Conservation (phyloP, 2,888 invertebrate genomes). For the Drosophila lutescens region DNA sequence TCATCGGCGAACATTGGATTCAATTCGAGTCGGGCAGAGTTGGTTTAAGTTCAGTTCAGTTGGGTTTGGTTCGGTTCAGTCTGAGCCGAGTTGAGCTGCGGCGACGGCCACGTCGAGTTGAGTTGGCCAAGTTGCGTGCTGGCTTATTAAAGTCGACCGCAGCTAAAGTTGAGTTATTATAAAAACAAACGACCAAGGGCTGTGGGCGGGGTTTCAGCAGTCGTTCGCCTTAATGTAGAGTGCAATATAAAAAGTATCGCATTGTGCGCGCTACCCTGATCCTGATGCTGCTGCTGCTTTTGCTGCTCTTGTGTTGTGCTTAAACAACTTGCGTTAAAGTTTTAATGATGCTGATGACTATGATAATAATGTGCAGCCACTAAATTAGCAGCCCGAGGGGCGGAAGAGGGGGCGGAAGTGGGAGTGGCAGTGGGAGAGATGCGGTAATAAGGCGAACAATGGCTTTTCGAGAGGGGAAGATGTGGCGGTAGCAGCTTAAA, state of each 20-base stretch:
- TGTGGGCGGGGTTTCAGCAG: constrained; percentile 16
- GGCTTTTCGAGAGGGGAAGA: not conserved
- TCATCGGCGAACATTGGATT: constrained; percentile 59
- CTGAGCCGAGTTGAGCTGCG: constrained; percentile 18
- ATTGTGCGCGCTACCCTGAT: constrained; percentile 42
- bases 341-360: constrained; percentile 81
- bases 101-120: constrained; percentile 38
- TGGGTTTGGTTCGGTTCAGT: constrained; percentile 34
- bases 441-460: constrained; percentile 32
- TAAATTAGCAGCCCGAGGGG: constrained; percentile 69
- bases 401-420: constrained; percentile 25
- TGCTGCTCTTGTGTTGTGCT: constrained; percentile 50
- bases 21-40: constrained; percentile 58
- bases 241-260: constrained; percentile 80
- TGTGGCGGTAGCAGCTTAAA: constrained; percentile 12
- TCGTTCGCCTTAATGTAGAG: constrained; percentile 78
- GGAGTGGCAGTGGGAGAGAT: constrained; percentile 18
- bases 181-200: constrained; percentile 47
- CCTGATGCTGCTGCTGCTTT: constrained; percentile 4
- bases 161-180: constrained; percentile 78
- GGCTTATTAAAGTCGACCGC: constrained; percentile 77
- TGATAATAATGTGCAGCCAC: constrained; percentile 80
- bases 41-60: constrained; percentile 22
- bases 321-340: constrained; percentile 73
- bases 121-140: constrained; percentile 73